phyloP scores from a whole-genome alignment of 2,888 invertebrate species.

The Panorpa germanica region DNA sequence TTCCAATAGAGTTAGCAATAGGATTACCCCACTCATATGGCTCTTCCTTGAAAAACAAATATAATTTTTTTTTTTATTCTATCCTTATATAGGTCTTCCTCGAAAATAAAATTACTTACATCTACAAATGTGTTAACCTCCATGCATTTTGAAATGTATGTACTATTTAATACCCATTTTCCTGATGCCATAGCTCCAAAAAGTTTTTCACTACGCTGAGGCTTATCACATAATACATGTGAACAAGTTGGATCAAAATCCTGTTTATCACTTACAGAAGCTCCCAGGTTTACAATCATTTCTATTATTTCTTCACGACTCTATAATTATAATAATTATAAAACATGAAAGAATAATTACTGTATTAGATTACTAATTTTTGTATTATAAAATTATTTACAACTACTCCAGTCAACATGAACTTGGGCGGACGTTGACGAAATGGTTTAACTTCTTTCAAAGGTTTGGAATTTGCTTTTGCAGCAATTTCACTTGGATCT shows the following conservation, averaged over 20 bases:
- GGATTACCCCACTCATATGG: slow-evolving; percentile 75
- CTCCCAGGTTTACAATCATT: slow-evolving; percentile 41
- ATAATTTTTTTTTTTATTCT: slow-evolving; percentile 7
- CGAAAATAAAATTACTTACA: slow-evolving; percentile 25
- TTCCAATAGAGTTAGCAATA: slow-evolving; percentile 27
- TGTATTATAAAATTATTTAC: no score
- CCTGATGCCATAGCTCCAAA: slow-evolving; percentile 73
- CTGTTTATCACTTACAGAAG: slow-evolving; percentile 32
- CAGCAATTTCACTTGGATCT: slow-evolving; percentile 28
- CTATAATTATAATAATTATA: slow-evolving; percentile 17
- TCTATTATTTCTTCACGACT: slow-evolving; percentile 31
- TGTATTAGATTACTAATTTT: not conserved
- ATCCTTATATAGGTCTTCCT: slow-evolving; percentile 8
- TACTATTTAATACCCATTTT: slow-evolving; percentile 71
- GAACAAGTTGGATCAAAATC: slow-evolving; percentile 43
- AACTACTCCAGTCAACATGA: no score
- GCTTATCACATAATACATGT: slow-evolving; percentile 58
- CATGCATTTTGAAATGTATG: slow-evolving; percentile 51
- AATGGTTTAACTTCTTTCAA: no score
- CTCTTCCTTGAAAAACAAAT: slow-evolving; percentile 40
- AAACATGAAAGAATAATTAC: not conserved
- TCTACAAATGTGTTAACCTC: slow-evolving; percentile 38
- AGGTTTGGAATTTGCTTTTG: no score
- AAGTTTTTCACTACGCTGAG: slow-evolving; percentile 71
- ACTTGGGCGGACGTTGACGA: no score